A percentile compares a stretch with the other conserved stretches of the same genome.
Evolutionary conservation across 2,113 vertebrate genomes (phyloP).

Genomic region (Hirundichthys speculiger): DNA sequence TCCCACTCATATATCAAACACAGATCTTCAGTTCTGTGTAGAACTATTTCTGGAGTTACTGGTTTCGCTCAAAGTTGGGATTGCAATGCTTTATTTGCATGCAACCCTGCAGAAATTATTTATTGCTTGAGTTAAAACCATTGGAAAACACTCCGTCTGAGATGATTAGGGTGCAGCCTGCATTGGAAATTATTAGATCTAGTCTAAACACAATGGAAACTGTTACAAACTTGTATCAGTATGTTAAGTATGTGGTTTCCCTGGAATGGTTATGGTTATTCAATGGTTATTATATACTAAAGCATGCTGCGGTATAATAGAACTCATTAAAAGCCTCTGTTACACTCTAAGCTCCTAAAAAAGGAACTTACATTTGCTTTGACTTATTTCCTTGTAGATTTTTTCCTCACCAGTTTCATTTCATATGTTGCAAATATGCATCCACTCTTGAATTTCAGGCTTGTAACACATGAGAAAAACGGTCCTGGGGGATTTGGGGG

Average conservation of each 20-base stretch:
- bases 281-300: too few relatives aligned
- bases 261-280: slow-evolving; percentile 1
- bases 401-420: too few relatives aligned
- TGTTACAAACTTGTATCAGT: slow-evolving; percentile 7
- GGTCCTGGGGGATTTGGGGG: too few relatives aligned
- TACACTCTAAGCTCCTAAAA: too few relatives aligned
- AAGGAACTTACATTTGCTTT: too few relatives aligned
- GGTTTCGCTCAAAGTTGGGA: slow-evolving; percentile 1
- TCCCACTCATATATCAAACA: slow-evolving; percentile 32
- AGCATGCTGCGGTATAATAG: too few relatives aligned
- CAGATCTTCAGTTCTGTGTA: neutral
- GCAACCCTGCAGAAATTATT: neutral
- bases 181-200: slow-evolving; percentile 30
- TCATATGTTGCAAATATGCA: too few relatives aligned
- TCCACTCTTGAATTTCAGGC: too few relatives aligned
- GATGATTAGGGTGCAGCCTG: neutral
- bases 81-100: neutral
- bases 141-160: slow-evolving; percentile 15
- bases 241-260: neutral
- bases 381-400: too few relatives aligned
- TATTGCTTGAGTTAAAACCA: neutral
- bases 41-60: neutral
- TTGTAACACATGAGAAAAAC: too few relatives aligned
- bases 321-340: too few relatives aligned
- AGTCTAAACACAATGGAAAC: slow-evolving; percentile 15